A percentile compares a stretch with the other conserved stretches of the same genome.
These are phyloP conservation scores for Callorhinus ursinus DNA, from an alignment of 2,113 vertebrate genomes.

Conservation along the genomic window DNA sequence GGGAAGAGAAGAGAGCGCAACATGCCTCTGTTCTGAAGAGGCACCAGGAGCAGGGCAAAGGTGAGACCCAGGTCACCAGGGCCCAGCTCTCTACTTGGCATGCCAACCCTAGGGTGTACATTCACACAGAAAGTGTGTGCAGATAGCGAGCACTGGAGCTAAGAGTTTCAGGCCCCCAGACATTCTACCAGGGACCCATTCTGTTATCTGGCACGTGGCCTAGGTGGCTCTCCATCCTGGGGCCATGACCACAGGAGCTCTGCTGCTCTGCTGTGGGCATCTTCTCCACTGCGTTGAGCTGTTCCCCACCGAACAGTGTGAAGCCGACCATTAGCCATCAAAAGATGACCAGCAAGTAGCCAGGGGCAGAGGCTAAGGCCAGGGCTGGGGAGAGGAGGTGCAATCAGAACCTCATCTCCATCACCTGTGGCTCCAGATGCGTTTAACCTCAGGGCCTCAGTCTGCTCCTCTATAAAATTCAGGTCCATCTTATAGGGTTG, in stretches of 20 bases:
- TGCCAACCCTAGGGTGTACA: fast-evolving
- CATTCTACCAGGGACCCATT: neutral
- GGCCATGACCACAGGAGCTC: too few relatives aligned
- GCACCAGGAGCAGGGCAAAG: fast-evolving
- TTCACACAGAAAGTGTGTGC: neutral
- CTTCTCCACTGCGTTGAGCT: neutral
- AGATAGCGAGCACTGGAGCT: neutral
- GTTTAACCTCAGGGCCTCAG: neutral
- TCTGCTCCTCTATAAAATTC: neutral
- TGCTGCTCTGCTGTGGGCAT: fast-evolving
- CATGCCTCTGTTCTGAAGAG: neutral
- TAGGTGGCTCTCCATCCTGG: neutral
- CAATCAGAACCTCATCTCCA: neutral
- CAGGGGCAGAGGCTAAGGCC: fast-evolving
- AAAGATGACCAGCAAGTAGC: neutral
- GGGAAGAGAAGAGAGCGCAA: neutral
- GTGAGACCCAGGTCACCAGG: neutral
- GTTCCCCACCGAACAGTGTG: neutral
- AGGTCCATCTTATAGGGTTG: neutral
- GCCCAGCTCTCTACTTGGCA: neutral
- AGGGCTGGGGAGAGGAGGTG: neutral
- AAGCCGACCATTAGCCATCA: neutral
- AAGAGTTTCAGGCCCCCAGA: neutral
- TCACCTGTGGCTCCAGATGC: too few relatives aligned
- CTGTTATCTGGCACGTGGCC: neutral